Evolutionary conservation across 2,113 vertebrate genomes (phyloP), one percentile per base, ranked within the genome.

Genomic region (Zosterops japonicus): DNA sequence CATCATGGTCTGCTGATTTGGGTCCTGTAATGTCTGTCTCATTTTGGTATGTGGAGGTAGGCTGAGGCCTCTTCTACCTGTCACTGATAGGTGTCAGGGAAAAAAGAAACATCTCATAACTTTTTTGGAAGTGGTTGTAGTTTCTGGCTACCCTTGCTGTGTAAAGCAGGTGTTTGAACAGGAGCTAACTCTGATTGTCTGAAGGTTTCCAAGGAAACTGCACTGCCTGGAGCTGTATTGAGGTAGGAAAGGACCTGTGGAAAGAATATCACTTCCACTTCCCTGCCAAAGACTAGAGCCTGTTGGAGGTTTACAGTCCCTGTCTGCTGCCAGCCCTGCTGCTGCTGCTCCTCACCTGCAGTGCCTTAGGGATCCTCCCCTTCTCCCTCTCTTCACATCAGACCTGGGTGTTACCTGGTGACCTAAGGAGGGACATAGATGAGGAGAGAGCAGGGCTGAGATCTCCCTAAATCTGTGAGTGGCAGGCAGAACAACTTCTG

Each of bases 1-100:
- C 94, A 35, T 90, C 93, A 63, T 74, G 90, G 82, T 94, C 95
- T 97, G 93, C 84, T 94, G 95, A 42, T 81, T 81, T 84, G 89
- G 78, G 91, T 91, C 89, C 90, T 93, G 89, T 86, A 76, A 74
- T 87, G 77, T 96, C 82, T 95, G 95, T 95, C 90, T 96, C 72
- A 76, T 90, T 90, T 94, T 80, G 87, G 55, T 70, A 55, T 2
- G 12, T 94, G 79, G 94, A 88, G 65, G 93, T 87, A 70, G 95
- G 83, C 95, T 91, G 53, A 71, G 83, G 69, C 91, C 83, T 84
- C 91, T 94, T 93, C 85, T 94, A 0, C 91, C 84, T 68, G 49
- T 87, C 31, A 95, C 74, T 87, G 33, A 81, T 67, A 79, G 86
- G 36, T 49, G 36, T 83, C 59, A 93, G 81, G 88, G 56, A 9